Conservation (phyloP, 2,113 vertebrate genomes). For the Laticauda laticaudata region DNA sequence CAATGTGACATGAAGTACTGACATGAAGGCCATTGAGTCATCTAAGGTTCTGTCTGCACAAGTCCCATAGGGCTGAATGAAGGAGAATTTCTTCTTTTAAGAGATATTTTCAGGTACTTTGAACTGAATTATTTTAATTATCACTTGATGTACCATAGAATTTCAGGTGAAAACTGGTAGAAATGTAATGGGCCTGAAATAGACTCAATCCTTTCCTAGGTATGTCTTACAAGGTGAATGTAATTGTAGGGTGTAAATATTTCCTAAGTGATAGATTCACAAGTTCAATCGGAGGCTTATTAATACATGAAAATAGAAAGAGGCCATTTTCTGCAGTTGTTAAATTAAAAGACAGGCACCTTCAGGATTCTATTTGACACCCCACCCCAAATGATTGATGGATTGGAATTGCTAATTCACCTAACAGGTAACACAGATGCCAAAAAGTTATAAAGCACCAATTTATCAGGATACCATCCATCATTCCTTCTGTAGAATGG, state of each 20-base stretch:
- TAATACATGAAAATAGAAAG: not conserved
- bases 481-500: not conserved
- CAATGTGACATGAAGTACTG: not conserved
- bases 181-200: not conserved
- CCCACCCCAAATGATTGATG: not conserved
- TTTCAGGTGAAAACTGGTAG: not conserved
- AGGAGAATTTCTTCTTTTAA: not conserved
- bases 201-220: not conserved
- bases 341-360: not conserved
- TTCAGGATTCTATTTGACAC: not conserved
- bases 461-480: not conserved
- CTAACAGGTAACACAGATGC: not conserved
- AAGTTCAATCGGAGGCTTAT: not conserved
- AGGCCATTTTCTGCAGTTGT: not conserved
- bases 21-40: not conserved
- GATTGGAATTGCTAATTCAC: not conserved
- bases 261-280: not conserved
- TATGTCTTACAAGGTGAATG: not conserved
- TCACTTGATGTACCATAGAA: not conserved
- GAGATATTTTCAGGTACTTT: not conserved
- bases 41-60: not conserved
- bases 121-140: not conserved
- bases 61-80: not conserved
- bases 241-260: not conserved
- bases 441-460: not conserved